These are phyloP conservation scores for Vulpes vulpes DNA, from an alignment of 2,113 vertebrate species.

Conservation along the genomic window DNA sequence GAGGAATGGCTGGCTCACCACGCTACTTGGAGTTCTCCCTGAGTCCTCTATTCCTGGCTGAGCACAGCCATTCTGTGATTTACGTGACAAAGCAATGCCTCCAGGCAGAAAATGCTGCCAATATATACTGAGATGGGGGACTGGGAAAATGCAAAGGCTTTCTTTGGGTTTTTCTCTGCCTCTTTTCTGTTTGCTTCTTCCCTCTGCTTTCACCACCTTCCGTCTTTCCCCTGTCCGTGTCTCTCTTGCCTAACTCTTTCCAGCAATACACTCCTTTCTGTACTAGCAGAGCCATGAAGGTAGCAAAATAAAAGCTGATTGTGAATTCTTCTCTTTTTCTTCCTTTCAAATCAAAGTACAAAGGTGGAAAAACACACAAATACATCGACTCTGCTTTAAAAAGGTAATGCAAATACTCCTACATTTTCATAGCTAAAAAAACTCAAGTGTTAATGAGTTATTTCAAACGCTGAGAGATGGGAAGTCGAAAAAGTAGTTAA, in stretches of 20 bases:
- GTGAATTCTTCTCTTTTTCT: not conserved
- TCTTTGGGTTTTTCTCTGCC: not conserved
- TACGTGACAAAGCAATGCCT: not conserved
- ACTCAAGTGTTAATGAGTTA: not conserved
- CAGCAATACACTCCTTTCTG: not conserved
- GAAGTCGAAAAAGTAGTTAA: not conserved
- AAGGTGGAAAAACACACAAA: not conserved
- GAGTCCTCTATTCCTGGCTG: not conserved
- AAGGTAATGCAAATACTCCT: not conserved
- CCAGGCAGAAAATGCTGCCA: constrained; percentile 24
- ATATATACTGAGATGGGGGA: not conserved
- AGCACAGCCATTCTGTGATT: not conserved
- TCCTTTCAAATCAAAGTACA: not conserved
- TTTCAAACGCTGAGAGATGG: constrained; percentile 34
- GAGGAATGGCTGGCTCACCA: not conserved
- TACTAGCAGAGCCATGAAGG: not conserved
- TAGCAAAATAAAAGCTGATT: constrained; percentile 1
- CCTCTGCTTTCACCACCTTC: no score
- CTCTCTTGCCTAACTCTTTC: not conserved
- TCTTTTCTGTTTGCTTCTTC: not conserved
- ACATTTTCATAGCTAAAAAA: constrained; percentile 24
- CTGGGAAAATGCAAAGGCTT: constrained; percentile 11
- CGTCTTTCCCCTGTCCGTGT: not conserved
- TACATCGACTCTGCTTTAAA: not conserved
- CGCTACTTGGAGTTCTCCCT: not conserved